Evolutionary conservation across 2,888 invertebrate species (phyloP).

Genomic region (Leptinotarsa haldemani): DNA sequence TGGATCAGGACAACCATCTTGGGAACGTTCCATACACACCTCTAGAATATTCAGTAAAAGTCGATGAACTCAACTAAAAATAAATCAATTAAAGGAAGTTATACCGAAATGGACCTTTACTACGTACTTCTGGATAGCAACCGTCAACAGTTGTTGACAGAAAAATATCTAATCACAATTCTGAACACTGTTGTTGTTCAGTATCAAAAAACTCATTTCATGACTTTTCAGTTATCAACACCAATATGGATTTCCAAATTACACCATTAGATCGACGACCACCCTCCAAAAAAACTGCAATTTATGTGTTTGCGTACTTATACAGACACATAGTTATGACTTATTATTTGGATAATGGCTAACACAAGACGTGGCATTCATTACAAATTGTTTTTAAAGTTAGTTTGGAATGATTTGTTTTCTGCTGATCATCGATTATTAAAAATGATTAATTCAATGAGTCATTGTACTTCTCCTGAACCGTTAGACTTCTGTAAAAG

Average conservation of each 20-base stretch:
- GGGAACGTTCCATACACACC: too few species aligned
- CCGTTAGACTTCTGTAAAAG: background rate
- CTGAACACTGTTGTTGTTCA: background rate
- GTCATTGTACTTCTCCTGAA: background rate
- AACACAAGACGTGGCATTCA: background rate
- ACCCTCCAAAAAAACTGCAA: slow-evolving; percentile 15
- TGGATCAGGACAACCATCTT: too few species aligned
- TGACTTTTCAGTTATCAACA: slow-evolving; percentile 6
- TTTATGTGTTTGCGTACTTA: slow-evolving; percentile 8
- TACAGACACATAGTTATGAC: slow-evolving; percentile 10
- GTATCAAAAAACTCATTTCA: slow-evolving; percentile 19
- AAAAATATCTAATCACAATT: slow-evolving; percentile 9
- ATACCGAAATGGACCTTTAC: background rate
- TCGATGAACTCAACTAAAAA: too few species aligned
- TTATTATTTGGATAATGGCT: background rate
- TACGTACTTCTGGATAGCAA: slow-evolving; percentile 4
- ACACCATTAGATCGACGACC: slow-evolving; percentile 21
- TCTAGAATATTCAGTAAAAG: too few species aligned
- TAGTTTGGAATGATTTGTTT: slow-evolving; percentile 4
- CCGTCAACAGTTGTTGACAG: background rate
- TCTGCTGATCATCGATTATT: background rate
- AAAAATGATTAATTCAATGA: background rate
- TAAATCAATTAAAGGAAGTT: background rate
- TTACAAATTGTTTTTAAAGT: background rate
- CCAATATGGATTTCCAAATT: slow-evolving; percentile 22